Evolutionary conservation across 2,888 invertebrate species (phyloP), one percentile per base, ranked within the genome.

Genomic region (Ditula angustiorana): DNA sequence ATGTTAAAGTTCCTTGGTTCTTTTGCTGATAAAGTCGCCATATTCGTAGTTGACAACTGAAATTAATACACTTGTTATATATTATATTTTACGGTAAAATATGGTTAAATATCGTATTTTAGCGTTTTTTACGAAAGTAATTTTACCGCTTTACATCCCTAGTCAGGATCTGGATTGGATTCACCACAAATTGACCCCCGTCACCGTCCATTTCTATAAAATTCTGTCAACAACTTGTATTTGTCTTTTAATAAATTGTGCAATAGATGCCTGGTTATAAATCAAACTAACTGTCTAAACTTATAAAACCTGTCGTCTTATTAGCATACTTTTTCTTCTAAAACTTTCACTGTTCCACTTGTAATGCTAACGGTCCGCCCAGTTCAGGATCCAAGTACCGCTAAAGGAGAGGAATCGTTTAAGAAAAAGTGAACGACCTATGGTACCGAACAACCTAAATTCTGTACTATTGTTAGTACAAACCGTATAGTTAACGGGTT

Each of bases 261-360:
- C 46, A 46, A 46, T 46, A 46, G 24, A 23, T 30, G 19, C 3
- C 7, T 8, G 7, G 5, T 3, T 1, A 4, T n/a, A 2, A 33
- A 5, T 37, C 5, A 37, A 13, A 13, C 13, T n/a, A n/a, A 37
- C 13, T 37, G 19, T 3, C 41, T 8, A 41, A 41, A 41, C 1
- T n/a, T 21, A 8, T 19, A 7, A 35, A 47, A 49, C 13, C 13
- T 2, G 33, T 8, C n/a, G n/a, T n/a, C 13, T 46, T 24, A 7
- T 28, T 28, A 41, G 49, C 50, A 50, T 37, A 52, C 44, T 24
- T 35, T 56, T 41, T 63, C 37, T 56, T 47, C 49, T 60, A 46
- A 21, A 35, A 53, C 66, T 66, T 66, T 66, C 61, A 56, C 66
- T 52, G 66, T 46, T 44, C 61, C 55, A 61, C 55, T 37, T 61